A percentile compares a stretch with the other conserved stretches of the same genome.
These are phyloP conservation scores for Eupithecia insigniata DNA, from an alignment of 2,888 invertebrate genomes.

Conservation along the genomic window DNA sequence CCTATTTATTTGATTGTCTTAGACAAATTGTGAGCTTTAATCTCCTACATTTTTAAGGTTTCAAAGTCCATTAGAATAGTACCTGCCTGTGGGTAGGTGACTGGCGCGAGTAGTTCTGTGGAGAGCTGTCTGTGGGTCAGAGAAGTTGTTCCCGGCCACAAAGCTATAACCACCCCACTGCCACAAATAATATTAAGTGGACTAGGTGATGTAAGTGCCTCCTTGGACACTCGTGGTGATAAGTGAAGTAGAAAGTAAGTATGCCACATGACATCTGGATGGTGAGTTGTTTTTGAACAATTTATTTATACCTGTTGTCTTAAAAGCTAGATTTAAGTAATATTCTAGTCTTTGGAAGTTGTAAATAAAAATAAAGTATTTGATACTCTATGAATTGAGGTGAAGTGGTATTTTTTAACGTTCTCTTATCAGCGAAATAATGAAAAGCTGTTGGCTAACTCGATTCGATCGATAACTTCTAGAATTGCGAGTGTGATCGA, in stretches of 20 bases:
- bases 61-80: constrained; percentile 58
- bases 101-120: not conserved
- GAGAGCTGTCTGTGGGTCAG: constrained; percentile 51
- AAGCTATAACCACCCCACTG: constrained; percentile 36
- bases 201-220: constrained; percentile 52
- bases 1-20: constrained; percentile 51
- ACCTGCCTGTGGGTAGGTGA: constrained; percentile 40
- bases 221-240: constrained; percentile 54
- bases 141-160: constrained; percentile 57
- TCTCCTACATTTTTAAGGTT: constrained; percentile 63
- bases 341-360: constrained; percentile 39
- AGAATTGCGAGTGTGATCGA: constrained; percentile 11
- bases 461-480: constrained; percentile 21
- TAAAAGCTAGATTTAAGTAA: constrained; percentile 25
- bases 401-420: constrained; percentile 33
- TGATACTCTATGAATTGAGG: constrained; percentile 29
- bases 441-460: constrained; percentile 14
- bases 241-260: constrained; percentile 72
- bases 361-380: constrained; percentile 33
- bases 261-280: constrained; percentile 52
- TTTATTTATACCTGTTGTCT: constrained; percentile 35
- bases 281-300: constrained; percentile 50
- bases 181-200: constrained; percentile 45
- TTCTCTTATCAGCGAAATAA: constrained; percentile 36
- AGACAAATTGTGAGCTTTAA: constrained; percentile 63